A percentile compares a stretch with the other conserved stretches of the same genome.
phyloP scores from a whole-genome alignment of 2,113 vertebrate species.

The Stomatorhinus ivindoensis region DNA sequence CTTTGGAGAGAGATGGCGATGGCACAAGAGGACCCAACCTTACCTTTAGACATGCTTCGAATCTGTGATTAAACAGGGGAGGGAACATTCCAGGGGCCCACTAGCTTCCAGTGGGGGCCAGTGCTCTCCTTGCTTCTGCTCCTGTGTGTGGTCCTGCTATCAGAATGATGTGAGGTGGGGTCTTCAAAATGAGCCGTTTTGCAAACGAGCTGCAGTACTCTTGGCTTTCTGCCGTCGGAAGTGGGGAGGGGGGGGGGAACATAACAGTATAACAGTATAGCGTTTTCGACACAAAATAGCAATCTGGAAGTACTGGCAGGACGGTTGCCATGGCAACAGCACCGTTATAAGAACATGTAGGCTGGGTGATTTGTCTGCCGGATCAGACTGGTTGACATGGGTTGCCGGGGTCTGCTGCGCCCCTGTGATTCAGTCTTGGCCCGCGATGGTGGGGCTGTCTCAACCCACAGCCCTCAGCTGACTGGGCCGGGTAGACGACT shows the following conservation, averaged over 20 bases:
- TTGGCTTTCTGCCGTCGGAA: background rate
- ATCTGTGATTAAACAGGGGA: background rate
- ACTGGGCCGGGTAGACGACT: background rate
- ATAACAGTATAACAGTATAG: constrained; percentile 10
- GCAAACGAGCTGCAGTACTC: background rate
- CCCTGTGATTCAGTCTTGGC: background rate
- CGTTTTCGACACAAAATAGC: constrained; percentile 7
- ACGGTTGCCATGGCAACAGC: constrained; percentile 8
- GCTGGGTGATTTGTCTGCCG: background rate
- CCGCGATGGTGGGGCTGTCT: too few species aligned
- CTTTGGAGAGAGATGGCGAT: background rate
- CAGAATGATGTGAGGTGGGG: background rate
- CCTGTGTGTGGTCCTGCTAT: background rate
- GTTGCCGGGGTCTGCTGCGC: background rate
- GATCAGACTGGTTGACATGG: background rate
- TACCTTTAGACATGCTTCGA: background rate
- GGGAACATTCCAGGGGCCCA: background rate
- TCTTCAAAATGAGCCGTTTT: background rate
- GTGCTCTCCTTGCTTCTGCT: background rate
- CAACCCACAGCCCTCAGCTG: background rate
- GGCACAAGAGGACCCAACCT: background rate
- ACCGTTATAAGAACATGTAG: background rate
- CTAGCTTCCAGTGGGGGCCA: background rate
- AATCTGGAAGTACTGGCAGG: background rate
- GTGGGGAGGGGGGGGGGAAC: constrained; percentile 7